Evolutionary conservation across 2,113 vertebrate species (phyloP).

Genomic region (Vulpes ferrilata): DNA sequence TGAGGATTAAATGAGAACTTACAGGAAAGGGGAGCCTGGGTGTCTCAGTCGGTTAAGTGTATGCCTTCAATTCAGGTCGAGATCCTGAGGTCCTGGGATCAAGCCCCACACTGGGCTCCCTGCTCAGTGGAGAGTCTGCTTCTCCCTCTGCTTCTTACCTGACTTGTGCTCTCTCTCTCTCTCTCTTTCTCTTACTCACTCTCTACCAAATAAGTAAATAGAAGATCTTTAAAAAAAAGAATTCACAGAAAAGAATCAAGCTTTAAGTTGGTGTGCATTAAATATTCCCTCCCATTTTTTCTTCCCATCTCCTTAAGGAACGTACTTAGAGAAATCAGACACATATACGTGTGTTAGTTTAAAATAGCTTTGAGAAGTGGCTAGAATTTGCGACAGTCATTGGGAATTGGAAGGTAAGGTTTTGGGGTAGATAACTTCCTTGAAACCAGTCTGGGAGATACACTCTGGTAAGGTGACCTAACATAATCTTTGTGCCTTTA

Average conservation of each 20-base stretch:
- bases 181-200: too few relatives aligned
- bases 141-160: too few relatives aligned
- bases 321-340: not conserved
- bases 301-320: not conserved
- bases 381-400: conserved; percentile 17
- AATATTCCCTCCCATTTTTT: conserved; percentile 32
- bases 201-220: too few relatives aligned
- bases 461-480: not conserved
- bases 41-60: too few relatives aligned
- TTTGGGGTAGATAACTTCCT: conserved; percentile 44
- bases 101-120: too few relatives aligned
- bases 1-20: conserved; percentile 34
- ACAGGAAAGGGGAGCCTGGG: not conserved
- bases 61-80: too few relatives aligned
- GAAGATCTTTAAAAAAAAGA: not conserved
- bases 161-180: too few relatives aligned
- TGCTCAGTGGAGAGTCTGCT: too few relatives aligned
- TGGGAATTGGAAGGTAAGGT: conserved; percentile 9
- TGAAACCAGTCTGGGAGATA: conserved; percentile 46
- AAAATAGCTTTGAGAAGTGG: not conserved
- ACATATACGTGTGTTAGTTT: not conserved
- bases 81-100: too few relatives aligned
- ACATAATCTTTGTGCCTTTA: conserved; percentile 13
- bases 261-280: conserved; percentile 8
- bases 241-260: not conserved